Evolutionary conservation across 2,797 vertebrate species (phyloP), one percentile per base, ranked within the genome.

Genomic region (Diplodus sargus): DNA sequence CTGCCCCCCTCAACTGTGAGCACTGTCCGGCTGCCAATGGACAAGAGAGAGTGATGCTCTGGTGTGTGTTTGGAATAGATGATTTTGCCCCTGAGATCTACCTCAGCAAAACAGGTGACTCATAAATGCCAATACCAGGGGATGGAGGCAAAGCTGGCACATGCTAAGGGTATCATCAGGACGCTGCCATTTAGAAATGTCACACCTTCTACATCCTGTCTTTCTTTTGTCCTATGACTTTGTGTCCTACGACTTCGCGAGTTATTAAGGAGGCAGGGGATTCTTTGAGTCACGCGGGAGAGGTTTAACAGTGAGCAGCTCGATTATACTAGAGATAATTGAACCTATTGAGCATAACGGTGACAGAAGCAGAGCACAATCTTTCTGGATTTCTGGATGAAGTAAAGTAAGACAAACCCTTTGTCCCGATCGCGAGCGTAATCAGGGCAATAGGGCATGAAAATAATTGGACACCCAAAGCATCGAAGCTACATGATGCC

Each of bases 181-280:
- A 93, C 85, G 56, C 49, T 94, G 92, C 92, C 93, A 94, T 95
- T 94, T 94, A 89, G 78, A 95, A 94, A 95, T 94, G 93, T 94
- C 94, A 94, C 87, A 86, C 87, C 85, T 78, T 88, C 78, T 76
- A 70, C 65, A 49, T 68, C 58, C 62, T 62, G 79, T 84, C 80
- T 85, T 82, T 72, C 76, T 81, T 83, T 73, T 84, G 80, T 89
- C 61, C 71, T 49, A 75, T 1, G 48, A 87, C 73, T 90, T 82
- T 77, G 85, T 74, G 79, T 89, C 67, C 85, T 67, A 74, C 84
- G 87, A 88, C 82, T 90, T 86, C 83, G 76, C 61, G 85, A 90
- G 73, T 85, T 81, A 87, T 87, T 82, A 85, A 84, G 72, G 65
- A 82, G 68, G 81, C 45, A 61, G 73, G 76, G 73, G 43, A 65